These are phyloP conservation scores for Thalpophila matura DNA, from an alignment of 2,888 invertebrate genomes.

Conservation along the genomic window DNA sequence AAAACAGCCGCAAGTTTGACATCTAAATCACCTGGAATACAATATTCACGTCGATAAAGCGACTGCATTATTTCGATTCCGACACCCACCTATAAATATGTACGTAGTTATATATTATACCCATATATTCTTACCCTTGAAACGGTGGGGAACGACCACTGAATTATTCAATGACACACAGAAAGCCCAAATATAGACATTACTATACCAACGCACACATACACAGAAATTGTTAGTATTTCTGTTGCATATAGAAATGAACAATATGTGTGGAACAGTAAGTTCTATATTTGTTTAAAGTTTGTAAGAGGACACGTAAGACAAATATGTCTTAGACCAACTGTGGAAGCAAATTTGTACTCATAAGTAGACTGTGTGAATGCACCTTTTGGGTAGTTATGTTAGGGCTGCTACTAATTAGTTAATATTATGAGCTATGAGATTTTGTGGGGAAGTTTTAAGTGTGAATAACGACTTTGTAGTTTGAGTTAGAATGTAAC, in stretches of 20 bases:
- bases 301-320: constrained; percentile 81
- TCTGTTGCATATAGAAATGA: constrained; percentile 75
- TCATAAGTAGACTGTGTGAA: constrained; percentile 85
- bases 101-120: constrained; percentile 75
- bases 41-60: constrained; percentile 73
- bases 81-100: constrained; percentile 71
- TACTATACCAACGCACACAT: constrained; percentile 79
- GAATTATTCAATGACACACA: constrained; percentile 90
- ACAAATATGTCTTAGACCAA: constrained; percentile 87
- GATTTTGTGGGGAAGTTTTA: constrained; percentile 67
- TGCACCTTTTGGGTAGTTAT: constrained; percentile 82
- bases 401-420: constrained; percentile 81
- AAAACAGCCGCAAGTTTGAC: constrained; percentile 31
- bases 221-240: constrained; percentile 65
- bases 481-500: constrained; percentile 20
- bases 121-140: constrained; percentile 89
- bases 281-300: constrained; percentile 84
- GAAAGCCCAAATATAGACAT: constrained; percentile 89
- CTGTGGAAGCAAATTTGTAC: constrained; percentile 86
- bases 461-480: constrained; percentile 60
- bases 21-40: constrained; percentile 66
- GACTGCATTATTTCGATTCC: constrained; percentile 76
- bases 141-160: constrained; percentile 88
- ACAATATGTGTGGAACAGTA: constrained; percentile 74
- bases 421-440: constrained; percentile 73